Percentiles rank a stretch among this genome's conserved stretches.
phyloP scores from a whole-genome alignment of 2,113 vertebrate species.

The Neolamprologus tretocephalus region DNA sequence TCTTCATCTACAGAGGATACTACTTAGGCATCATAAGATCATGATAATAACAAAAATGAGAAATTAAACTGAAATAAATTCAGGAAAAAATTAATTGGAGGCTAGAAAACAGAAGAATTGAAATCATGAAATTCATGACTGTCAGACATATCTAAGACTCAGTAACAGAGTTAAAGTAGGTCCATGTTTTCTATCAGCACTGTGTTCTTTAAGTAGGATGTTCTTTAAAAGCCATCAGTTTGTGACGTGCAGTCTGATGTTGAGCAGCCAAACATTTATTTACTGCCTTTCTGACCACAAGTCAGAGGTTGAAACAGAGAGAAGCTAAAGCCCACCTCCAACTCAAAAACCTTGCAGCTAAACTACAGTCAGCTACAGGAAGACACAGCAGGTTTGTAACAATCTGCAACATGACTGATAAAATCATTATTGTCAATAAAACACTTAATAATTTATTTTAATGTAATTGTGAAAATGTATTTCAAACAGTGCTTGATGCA shows the following conservation, averaged over 20 bases:
- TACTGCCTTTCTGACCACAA: background rate
- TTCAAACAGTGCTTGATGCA: background rate
- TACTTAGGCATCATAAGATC: rapidly evolving
- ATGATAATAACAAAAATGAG: background rate
- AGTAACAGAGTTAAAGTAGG: rapidly evolving
- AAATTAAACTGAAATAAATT: background rate
- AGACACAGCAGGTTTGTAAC: background rate
- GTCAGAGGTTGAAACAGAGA: background rate
- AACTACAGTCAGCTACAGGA: background rate
- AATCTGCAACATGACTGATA: background rate
- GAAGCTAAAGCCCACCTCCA: background rate
- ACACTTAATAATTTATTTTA: background rate
- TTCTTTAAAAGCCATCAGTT: background rate
- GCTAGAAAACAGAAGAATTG: background rate
- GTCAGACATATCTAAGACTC: background rate
- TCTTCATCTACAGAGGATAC: background rate
- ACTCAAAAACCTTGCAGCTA: rapidly evolving
- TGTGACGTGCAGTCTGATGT: background rate
- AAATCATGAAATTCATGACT: no score
- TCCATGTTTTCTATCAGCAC: background rate
- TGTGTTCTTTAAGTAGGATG: background rate
- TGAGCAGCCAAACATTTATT: background rate
- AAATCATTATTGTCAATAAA: background rate
- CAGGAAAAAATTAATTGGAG: rapidly evolving
- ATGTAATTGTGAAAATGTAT: rapidly evolving